Evolutionary conservation across 2,113 vertebrate species (phyloP).

Genomic region (Bufo gargarizans): DNA sequence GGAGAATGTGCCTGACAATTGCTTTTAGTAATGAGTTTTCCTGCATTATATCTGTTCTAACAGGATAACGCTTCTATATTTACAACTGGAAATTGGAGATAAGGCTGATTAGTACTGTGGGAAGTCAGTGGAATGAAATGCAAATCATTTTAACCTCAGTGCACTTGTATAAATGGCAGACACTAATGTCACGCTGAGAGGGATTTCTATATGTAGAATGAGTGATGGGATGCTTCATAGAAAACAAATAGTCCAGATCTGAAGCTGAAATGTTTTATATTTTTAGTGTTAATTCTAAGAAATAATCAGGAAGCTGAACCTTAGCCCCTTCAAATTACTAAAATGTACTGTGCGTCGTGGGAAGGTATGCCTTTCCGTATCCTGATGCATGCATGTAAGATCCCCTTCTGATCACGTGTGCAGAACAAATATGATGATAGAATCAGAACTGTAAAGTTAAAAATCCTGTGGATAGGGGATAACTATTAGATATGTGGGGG

Average conservation of each 20-base stretch:
- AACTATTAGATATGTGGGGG: no score
- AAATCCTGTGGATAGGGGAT: no score
- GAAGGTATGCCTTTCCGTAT: no score
- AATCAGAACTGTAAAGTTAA: no score
- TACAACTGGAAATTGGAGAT: conserved; percentile 21
- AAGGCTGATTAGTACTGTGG: not conserved
- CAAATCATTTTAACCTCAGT: not conserved
- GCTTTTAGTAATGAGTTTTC: conserved; percentile 6
- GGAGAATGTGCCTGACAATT: not conserved
- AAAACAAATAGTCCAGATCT: not conserved
- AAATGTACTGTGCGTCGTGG: not conserved
- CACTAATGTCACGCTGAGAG: not conserved
- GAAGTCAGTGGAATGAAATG: conserved; percentile 11
- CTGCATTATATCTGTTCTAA: not conserved
- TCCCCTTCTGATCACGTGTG: no score
- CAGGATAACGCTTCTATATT: conserved; percentile 26
- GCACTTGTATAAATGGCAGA: not conserved
- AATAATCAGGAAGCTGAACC: not conserved
- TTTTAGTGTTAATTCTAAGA: not conserved
- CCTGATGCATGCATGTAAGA: no score
- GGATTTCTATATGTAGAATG: not conserved
- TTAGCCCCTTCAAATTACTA: not conserved
- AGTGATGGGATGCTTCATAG: not conserved
- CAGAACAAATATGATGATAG: no score
- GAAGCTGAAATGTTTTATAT: not conserved